Conservation (phyloP, 2,797 vertebrate genomes). For the Aselliscus stoliczkanus region DNA sequence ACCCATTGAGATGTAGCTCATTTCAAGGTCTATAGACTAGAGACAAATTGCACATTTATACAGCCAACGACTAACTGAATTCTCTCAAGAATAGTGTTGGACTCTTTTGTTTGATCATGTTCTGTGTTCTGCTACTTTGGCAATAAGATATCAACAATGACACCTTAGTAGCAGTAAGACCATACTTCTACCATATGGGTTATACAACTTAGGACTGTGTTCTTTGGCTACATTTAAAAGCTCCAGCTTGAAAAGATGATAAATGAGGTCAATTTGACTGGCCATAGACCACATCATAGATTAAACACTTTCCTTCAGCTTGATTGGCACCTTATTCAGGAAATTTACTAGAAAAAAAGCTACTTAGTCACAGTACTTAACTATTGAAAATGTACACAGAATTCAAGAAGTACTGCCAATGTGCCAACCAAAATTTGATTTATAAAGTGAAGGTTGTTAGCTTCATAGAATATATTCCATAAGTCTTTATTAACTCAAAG, state of each 20-base stretch:
- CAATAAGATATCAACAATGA: constrained; percentile 80
- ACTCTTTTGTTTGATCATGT: constrained; percentile 80
- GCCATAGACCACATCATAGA: constrained; percentile 78
- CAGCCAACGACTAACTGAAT: constrained; percentile 77
- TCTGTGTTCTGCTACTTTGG: constrained; percentile 80
- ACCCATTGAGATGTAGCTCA: constrained; percentile 76
- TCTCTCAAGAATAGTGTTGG: constrained; percentile 77
- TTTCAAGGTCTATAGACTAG: constrained; percentile 83
- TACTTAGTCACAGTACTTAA: constrained; percentile 81
- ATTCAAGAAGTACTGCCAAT: constrained; percentile 83
- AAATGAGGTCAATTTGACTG: constrained; percentile 87
- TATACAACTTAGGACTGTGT: constrained; percentile 66
- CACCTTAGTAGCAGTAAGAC: constrained; percentile 75
- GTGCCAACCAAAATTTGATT: constrained; percentile 81
- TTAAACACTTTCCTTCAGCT: constrained; percentile 86
- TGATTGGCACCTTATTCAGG: constrained; percentile 84
- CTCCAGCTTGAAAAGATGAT: constrained; percentile 84
- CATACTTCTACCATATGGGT: constrained; percentile 79
- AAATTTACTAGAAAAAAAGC: constrained; percentile 81
- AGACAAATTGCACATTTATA: constrained; percentile 82
- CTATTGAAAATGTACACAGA: constrained; percentile 82
- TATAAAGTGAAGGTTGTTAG: constrained; percentile 67
- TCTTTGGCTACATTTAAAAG: constrained; percentile 82
- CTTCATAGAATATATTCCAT: constrained; percentile 69
- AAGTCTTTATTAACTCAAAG: constrained; percentile 49